phyloP scores from a whole-genome alignment of 2,888 invertebrate genomes.

The Mesoligia furuncula region DNA sequence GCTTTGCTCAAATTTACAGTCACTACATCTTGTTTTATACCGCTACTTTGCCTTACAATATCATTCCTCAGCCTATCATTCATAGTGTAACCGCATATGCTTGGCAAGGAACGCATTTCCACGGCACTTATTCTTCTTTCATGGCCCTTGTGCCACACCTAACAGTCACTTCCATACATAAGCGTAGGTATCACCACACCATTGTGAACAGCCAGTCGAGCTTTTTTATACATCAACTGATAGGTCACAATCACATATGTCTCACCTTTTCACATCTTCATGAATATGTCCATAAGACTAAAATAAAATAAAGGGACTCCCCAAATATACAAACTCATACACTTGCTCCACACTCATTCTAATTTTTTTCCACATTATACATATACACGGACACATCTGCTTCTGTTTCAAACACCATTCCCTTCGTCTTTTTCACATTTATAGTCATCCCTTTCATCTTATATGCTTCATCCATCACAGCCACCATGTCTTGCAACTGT shows the following conservation, averaged over 20 bases:
- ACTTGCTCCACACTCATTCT: neutral
- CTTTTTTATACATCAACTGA: neutral
- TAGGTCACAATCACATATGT: neutral
- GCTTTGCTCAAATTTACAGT: neutral
- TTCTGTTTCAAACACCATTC: neutral
- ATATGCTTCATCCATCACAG: neutral
- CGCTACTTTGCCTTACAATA: neutral
- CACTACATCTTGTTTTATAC: neutral
- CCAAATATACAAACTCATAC: neutral
- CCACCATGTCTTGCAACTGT: neutral
- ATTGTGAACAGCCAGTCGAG: neutral
- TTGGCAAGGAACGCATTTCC: neutral
- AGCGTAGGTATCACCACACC: neutral
- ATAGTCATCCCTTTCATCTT: neutral
- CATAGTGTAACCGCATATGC: neutral
- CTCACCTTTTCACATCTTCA: neutral
- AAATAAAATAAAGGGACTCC: neutral
- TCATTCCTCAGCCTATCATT: neutral
- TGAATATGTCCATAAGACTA: neutral
- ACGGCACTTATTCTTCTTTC: neutral
- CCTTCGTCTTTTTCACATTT: neutral
- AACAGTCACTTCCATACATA: no score
- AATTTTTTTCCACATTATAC: neutral
- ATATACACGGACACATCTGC: neutral
- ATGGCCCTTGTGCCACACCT: neutral